A percentile compares a stretch with the other conserved stretches of the same genome.
phyloP scores from a whole-genome alignment of 2,797 vertebrate genomes.

The Phrynocephalus guinanensis region DNA sequence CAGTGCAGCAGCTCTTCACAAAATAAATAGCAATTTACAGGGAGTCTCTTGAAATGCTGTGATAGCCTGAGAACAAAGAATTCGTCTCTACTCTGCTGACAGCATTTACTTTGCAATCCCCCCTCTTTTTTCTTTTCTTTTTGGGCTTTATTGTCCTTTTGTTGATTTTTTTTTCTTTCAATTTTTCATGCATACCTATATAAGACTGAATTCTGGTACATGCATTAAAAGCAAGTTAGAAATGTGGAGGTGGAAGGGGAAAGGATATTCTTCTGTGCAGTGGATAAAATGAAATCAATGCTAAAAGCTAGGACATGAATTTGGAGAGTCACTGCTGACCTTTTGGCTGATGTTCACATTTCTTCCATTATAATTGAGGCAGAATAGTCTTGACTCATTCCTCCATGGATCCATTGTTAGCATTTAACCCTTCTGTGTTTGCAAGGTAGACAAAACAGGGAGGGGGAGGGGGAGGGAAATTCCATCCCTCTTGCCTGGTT shows the following conservation, averaged over 20 bases:
- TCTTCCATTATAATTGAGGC: conserved; percentile 34
- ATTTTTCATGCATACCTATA: conserved; percentile 34
- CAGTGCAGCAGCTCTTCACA: conserved; percentile 44
- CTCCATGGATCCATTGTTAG: background rate
- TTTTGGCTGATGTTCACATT: conserved; percentile 52
- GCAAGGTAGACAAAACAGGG: background rate
- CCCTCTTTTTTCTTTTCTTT: conserved; percentile 34
- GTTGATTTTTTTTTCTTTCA: conserved; percentile 1
- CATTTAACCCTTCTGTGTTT: conserved; percentile 18
- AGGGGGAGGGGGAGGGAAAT: background rate
- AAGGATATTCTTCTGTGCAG: conserved; percentile 39
- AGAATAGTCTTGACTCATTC: conserved; percentile 44
- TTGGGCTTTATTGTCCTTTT: conserved; percentile 5
- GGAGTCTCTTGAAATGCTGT: conserved; percentile 36
- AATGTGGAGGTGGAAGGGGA: background rate
- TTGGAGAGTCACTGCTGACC: conserved; percentile 53
- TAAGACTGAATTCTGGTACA: conserved; percentile 46
- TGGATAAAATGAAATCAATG: conserved; percentile 50
- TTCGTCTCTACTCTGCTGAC: conserved; percentile 27
- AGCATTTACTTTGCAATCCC: conserved; percentile 50
- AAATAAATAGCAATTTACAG: background rate
- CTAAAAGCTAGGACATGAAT: conserved; percentile 28
- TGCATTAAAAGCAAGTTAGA: conserved; percentile 51
- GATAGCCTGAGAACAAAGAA: conserved; percentile 62
- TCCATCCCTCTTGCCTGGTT: background rate